Evolutionary conservation across 1,140 invertebrate species (phyloP).

Genomic region (Schlechtendalia chinensis): DNA sequence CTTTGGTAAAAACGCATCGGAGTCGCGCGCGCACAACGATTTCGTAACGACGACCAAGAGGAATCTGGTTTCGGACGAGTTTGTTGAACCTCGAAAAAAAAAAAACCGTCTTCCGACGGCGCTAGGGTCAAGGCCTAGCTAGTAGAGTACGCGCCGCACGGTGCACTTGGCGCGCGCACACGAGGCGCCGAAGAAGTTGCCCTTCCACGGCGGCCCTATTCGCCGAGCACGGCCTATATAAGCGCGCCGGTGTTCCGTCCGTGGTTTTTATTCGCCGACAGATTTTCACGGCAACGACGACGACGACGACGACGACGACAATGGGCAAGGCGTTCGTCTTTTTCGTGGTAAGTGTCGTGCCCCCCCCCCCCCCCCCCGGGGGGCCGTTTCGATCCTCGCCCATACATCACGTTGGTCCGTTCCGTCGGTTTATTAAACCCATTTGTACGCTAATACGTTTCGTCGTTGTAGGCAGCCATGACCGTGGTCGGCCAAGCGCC

Average conservation of each 20-base stretch:
- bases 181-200: no score
- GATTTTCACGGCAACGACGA: no score
- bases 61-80: conserved; percentile 31
- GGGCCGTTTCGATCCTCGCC: no score
- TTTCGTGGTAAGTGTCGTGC: no score
- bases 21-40: no score
- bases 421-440: no score
- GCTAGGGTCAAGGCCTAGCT: conserved; percentile 29
- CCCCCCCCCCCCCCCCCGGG: no score
- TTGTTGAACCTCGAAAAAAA: conserved; percentile 34
- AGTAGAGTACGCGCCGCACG: not conserved
- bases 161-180: no score
- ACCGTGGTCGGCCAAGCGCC: not conserved
- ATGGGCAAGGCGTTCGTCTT: conserved; percentile 1
- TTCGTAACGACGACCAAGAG: not conserved
- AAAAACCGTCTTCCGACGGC: not conserved
- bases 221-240: not conserved
- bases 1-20: conserved; percentile 15
- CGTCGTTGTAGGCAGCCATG: not conserved
- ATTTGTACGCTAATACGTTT: no score
- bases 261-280: not conserved
- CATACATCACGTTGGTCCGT: no score
- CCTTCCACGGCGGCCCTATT: no score
- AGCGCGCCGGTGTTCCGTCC: not conserved
- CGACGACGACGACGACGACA: not conserved